A percentile compares a stretch with the other conserved stretches of the same genome.
phyloP scores from a whole-genome alignment of 2,113 vertebrate genomes.

The Dinomys branickii region DNA sequence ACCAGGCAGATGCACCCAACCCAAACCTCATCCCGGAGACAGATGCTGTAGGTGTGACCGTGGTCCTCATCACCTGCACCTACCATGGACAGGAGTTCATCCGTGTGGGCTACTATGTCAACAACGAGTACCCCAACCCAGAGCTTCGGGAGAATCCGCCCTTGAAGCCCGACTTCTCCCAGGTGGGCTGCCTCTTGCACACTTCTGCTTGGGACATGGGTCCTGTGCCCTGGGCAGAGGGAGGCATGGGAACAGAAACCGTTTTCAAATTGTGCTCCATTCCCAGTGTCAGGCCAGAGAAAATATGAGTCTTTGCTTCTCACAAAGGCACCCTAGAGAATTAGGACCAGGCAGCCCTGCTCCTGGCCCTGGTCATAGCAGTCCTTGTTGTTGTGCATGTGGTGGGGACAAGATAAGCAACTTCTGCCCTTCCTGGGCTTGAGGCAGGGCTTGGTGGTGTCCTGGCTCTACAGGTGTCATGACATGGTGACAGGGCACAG shows the following conservation, averaged over 20 bases:
- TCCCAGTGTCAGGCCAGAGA: background rate
- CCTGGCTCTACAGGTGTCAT: background rate
- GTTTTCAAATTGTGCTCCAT: background rate
- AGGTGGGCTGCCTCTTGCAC: conserved; percentile 85
- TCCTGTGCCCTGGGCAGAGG: background rate
- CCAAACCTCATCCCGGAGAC: conserved; percentile 93
- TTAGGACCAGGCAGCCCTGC: background rate
- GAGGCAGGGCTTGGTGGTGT: no score
- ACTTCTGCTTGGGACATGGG: background rate
- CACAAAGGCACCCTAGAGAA: background rate
- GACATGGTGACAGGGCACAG: background rate
- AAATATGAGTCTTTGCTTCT: conserved; percentile 8
- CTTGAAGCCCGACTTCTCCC: conserved; percentile 92
- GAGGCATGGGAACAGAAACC: background rate
- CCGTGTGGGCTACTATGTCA: conserved; percentile 95
- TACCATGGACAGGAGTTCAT: conserved; percentile 95
- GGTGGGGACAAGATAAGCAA: background rate
- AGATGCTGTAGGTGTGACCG: conserved; percentile 95
- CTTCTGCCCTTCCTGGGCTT: background rate
- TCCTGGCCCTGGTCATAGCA: background rate
- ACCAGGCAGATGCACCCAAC: conserved; percentile 93
- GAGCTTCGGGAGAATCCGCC: conserved; percentile 95
- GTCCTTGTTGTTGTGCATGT: background rate
- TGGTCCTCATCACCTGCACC: conserved; percentile 95
- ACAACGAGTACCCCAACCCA: conserved; percentile 94